phyloP scores from a whole-genome alignment of 1,140 invertebrate genomes.

The Chionoecetes opilio region DNA sequence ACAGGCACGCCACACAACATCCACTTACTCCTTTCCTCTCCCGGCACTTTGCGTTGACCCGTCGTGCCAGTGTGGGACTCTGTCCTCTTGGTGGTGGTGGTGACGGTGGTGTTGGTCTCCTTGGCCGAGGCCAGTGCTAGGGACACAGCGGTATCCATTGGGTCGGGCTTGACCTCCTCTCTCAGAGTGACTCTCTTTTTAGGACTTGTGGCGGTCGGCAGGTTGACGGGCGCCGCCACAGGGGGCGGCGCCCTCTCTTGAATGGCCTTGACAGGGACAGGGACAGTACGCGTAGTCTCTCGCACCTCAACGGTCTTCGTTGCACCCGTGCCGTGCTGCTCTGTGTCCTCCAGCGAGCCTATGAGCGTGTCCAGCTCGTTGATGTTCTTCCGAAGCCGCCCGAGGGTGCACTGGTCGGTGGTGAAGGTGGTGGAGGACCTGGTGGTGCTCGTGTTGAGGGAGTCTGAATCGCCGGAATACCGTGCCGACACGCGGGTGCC shows the following conservation, averaged over 20 bases:
- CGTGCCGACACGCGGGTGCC: slow-evolving; percentile 57
- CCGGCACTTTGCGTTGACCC: slow-evolving; percentile 21
- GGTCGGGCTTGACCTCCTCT: not conserved
- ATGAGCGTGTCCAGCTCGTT: slow-evolving; percentile 77
- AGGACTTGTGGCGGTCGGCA: not conserved
- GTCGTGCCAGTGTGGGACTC: not conserved
- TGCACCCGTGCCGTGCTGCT: not conserved
- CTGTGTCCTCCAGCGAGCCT: slow-evolving; percentile 62
- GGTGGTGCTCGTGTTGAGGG: slow-evolving; percentile 62
- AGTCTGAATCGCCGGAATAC: slow-evolving; percentile 65
- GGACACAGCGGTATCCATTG: slow-evolving; percentile 45
- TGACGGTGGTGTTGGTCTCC: not conserved
- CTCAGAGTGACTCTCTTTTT: not conserved
- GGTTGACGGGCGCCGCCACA: not conserved
- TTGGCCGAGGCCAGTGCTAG: slow-evolving; percentile 42
- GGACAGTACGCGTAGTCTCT: no score
- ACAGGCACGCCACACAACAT: slow-evolving; percentile 63
- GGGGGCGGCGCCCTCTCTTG: not conserved
- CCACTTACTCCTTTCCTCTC: slow-evolving; percentile 72
- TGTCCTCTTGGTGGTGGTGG: slow-evolving; percentile 27
- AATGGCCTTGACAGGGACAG: not conserved
- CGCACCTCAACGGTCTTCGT: not conserved
- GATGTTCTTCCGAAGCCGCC: slow-evolving; percentile 77
- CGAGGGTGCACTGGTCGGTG: slow-evolving; percentile 76
- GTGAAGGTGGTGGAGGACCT: slow-evolving; percentile 53